These are phyloP conservation scores for Zygaena filipendulae DNA, from an alignment of 2,888 invertebrate species.

Conservation along the genomic window DNA sequence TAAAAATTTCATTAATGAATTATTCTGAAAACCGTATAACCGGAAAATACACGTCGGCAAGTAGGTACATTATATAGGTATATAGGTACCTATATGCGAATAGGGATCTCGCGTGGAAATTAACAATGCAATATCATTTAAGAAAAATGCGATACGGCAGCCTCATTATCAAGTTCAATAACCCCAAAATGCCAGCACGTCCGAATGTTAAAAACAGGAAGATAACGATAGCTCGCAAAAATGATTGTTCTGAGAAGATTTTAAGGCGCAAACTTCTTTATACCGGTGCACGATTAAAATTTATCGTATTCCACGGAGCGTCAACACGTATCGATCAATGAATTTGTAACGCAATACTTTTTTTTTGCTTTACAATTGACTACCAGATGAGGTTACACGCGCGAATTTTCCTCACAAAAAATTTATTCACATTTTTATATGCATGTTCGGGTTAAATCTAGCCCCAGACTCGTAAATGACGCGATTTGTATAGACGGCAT, in stretches of 20 bases:
- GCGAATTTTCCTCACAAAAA: constrained; percentile 27
- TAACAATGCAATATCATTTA: constrained; percentile 50
- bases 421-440: no score
- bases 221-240: constrained; percentile 39
- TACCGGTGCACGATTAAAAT: constrained; percentile 31
- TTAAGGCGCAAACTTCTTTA: constrained; percentile 54
- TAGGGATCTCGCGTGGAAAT: no score
- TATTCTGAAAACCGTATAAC: no score
- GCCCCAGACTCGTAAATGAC: constrained; percentile 6
- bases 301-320: constrained; percentile 48
- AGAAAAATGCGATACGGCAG: constrained; percentile 52
- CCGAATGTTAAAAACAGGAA: constrained; percentile 53
- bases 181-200: constrained; percentile 59
- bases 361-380: constrained; percentile 29
- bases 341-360: constrained; percentile 34
- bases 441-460: no score
- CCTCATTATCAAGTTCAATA: constrained; percentile 67
- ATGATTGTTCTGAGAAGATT: constrained; percentile 32
- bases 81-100: no score
- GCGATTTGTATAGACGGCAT: no score
- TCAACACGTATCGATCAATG: constrained; percentile 59
- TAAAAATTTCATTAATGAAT: no score
- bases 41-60: no score
- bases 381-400: constrained; percentile 33
- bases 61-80: no score